These are phyloP conservation scores for Dromaius novaehollandiae DNA, from an alignment of 2,113 vertebrate genomes.

Conservation along the genomic window DNA sequence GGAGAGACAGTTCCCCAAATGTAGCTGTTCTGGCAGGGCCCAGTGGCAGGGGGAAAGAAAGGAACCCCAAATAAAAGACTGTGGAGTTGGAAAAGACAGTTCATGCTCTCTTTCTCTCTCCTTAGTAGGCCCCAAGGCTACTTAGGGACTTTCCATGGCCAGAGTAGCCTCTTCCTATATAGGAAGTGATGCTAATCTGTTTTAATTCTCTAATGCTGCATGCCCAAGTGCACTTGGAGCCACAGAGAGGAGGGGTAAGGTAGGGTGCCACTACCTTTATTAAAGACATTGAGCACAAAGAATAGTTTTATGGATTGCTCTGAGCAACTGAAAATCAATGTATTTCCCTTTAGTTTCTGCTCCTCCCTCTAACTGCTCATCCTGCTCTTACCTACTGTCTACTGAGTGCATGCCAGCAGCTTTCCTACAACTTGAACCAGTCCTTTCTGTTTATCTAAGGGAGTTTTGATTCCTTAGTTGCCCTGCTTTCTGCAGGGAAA, in stretches of 20 bases:
- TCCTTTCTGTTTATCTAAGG: neutral
- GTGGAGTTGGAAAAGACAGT: neutral
- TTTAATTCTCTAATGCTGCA: neutral
- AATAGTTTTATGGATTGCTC: neutral
- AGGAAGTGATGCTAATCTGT: neutral
- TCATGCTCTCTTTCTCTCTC: accelerated
- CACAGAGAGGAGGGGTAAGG: neutral
- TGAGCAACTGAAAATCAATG: neutral
- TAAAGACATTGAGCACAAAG: neutral
- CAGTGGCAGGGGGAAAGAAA: neutral
- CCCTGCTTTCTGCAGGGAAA: neutral
- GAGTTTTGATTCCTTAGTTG: neutral
- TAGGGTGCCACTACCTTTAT: neutral
- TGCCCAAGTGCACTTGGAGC: neutral
- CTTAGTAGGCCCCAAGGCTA: neutral
- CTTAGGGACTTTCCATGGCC: neutral
- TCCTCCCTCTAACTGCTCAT: neutral
- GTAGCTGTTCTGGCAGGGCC: neutral
- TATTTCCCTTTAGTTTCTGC: neutral
- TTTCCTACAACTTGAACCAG: neutral
- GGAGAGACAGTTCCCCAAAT: neutral
- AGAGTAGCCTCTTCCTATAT: neutral
- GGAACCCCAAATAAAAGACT: neutral
- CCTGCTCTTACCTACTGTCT: neutral
- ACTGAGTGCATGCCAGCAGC: neutral